Base-by-base conservation (phyloP, 2,888 invertebrate species). In the Drosophila quinaria region DNA sequence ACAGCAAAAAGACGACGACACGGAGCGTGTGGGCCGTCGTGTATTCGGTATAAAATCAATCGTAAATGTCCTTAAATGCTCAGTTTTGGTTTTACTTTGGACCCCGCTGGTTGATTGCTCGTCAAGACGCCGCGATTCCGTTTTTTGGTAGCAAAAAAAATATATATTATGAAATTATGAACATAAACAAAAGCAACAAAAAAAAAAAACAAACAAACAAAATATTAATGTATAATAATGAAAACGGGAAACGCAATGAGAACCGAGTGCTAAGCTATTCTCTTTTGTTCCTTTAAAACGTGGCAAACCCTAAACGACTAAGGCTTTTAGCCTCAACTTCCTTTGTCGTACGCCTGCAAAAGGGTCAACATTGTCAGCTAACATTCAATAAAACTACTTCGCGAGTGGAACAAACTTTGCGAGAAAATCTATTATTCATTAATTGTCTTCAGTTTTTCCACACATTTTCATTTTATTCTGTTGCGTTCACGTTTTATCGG, bases 21-120 rank as follows among this genome's bases (percentile, higher is more conserved):
- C 54, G 42, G 42, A 55, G 39, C 49, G 55, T 47, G 37, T 51
- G 47, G 59, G 46, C 37, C 78, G 66, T 83, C 74, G 63, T 62
- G 55, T 61, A 59, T 80, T 85, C 81, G 85, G 87, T 89, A 90
- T 89, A 90, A 90, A 90, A 90, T 90, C 90, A 90, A 90, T 90
- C 85, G 85, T 76, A 79, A 86, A 80, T 79, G 88, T 87, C 85
- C 90, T 90, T 87, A 80, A 78, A 78, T 82, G 88, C 85, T 90
- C 83, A 90, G 90, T 90, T 88, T 85, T 84, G 84, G 80, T 87
- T 87, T 78, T 66, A 73, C 89, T 80, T 80, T 70, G 78, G 69
- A 76, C 70, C 81, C 70, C 63, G 76, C 74, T 78, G 84, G 78
- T 81, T 55, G 61, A 39, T 55, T 76, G 74, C 41, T 70, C 25